These are phyloP conservation scores for Parapsyche elsis DNA, from an alignment of 1,140 invertebrate genomes.

Conservation along the genomic window DNA sequence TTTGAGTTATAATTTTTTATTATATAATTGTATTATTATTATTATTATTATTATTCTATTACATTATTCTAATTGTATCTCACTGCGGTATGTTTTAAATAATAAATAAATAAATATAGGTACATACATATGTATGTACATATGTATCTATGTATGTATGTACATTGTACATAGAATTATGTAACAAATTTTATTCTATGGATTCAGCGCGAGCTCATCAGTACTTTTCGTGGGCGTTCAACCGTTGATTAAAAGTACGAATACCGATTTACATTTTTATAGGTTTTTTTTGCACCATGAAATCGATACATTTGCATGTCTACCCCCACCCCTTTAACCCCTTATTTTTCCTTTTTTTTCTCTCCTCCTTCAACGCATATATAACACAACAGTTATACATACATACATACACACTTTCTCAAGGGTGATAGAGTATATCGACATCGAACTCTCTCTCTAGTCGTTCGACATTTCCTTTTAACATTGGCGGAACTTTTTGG, in stretches of 20 bases:
- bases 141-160: constrained; percentile 13
- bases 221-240: constrained; percentile 11
- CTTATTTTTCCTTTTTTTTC: not conserved
- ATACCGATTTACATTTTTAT: constrained; percentile 16
- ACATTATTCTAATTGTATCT: too few relatives aligned
- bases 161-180: constrained; percentile 1
- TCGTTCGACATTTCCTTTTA: constrained; percentile 21
- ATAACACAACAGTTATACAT: too few relatives aligned
- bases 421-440: too few relatives aligned
- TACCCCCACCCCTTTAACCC: not conserved
- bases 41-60: too few relatives aligned
- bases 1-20: too few relatives aligned
- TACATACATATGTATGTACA: constrained; percentile 38
- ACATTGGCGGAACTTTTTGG: not conserved
- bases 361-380: not conserved
- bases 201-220: too few relatives aligned
- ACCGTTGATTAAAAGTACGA: constrained; percentile 20
- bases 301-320: constrained; percentile 18
- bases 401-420: too few relatives aligned
- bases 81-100: too few relatives aligned
- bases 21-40: too few relatives aligned
- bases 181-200: not conserved
- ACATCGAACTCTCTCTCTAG: not conserved
- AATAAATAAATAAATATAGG: constrained; percentile 36
- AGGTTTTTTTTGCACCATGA: not conserved